phyloP scores from a whole-genome alignment of 2,797 vertebrate species.

The Gallinago solitaria region DNA sequence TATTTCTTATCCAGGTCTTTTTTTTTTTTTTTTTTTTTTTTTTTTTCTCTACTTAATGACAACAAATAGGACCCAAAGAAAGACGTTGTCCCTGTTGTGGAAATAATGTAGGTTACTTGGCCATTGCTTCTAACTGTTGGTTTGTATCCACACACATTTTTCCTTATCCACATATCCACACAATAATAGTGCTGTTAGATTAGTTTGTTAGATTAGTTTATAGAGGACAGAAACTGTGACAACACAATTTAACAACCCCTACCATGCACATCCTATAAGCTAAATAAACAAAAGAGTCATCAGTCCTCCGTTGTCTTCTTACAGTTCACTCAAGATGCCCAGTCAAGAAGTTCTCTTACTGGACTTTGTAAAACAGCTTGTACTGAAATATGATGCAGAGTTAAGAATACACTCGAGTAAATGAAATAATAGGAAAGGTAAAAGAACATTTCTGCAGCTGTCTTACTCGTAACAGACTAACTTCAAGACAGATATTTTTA shows the following conservation, averaged over 20 bases:
- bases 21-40: neutral
- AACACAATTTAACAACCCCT: neutral
- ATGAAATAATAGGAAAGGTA: neutral
- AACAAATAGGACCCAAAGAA: neutral
- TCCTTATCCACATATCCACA: neutral
- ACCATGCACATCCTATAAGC: neutral
- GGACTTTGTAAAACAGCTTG: neutral
- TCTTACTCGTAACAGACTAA: neutral
- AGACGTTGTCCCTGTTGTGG: neutral
- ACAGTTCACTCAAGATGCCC: neutral
- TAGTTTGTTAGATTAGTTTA: neutral
- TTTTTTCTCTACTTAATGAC: neutral
- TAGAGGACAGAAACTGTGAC: neutral
- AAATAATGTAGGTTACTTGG: neutral
- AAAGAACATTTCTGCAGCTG: neutral
- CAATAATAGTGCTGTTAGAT: neutral
- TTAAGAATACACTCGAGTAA: neutral
- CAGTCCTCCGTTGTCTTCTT: neutral
- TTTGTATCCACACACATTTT: neutral
- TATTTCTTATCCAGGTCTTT: neutral
- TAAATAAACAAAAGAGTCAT: neutral
- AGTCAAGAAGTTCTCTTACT: neutral
- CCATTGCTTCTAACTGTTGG: neutral
- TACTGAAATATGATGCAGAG: neutral
- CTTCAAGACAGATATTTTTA: neutral